Evolutionary conservation across 2,888 invertebrate species (phyloP), one percentile per base, ranked within the genome.

Genomic region (Hirudinaria manillensis): DNA sequence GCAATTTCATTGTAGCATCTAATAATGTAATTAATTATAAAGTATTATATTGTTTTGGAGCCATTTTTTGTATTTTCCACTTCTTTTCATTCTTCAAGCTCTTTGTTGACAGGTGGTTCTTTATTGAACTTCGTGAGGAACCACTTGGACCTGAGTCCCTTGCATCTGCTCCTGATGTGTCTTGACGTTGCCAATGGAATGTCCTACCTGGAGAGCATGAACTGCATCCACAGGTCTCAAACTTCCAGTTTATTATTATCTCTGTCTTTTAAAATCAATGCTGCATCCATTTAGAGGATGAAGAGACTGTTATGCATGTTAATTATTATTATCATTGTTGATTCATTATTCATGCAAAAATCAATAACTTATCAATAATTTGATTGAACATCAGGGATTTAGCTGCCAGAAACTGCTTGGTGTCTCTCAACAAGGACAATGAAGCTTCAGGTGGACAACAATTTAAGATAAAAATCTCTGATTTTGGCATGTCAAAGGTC

Each of bases 401-500:
- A 80, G 96, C 96, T 0, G 96, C 96, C 0, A 88, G 96, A 81
- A 97, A 97, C 88, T 96, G 96, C 85, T 89, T 94, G 80, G 91
- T 93, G 56, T 91, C 61, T 29, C 13, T 21, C 6, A 29, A 29
- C 29, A 16, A 61, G 24, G 61, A 29, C 10, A 10, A 19, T 19
- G 61, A 61, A 1, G 90, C 78, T 4, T 7, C 4, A 1, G 61
- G n/a, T n/a, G 91, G 90, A 77, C 91, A 90, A 78, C 91, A 92
- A 81, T 81, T 81, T 75, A 90, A 90, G 75, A 94, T 96, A 4
- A 97, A 97, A 88, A 97, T 97, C 82, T 95, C 96, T 0, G 96
- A 97, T 87, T 97, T 96, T 87, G 96, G 96, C 79, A 97, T 97
- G 96, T 96, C 96, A 0, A 87, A 96, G 38, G 95, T 96, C 85